These are phyloP conservation scores for Catharus minimus DNA, from an alignment of 2,113 vertebrate genomes.

Conservation along the genomic window DNA sequence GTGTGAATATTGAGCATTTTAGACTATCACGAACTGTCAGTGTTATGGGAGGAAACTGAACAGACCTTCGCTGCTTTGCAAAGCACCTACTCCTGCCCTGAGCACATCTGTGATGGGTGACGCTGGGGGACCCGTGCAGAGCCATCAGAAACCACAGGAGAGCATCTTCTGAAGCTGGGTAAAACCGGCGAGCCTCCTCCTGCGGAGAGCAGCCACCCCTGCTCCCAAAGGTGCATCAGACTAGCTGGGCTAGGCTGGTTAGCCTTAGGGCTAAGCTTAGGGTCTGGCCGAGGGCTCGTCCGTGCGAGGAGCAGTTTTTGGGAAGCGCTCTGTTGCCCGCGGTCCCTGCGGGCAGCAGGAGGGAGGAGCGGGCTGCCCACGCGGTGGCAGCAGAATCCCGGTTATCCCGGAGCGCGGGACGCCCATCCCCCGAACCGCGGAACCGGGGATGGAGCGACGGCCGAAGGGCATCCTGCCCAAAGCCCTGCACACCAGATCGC, in stretches of 20 bases:
- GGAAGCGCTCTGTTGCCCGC: too few relatives aligned
- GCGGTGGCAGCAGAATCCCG: conserved; percentile 50
- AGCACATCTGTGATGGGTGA: neutral
- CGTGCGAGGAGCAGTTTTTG: fast-evolving
- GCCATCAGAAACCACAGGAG: neutral
- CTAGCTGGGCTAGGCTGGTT: neutral
- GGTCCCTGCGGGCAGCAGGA: neutral
- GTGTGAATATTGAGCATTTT: neutral
- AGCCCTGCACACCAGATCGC: fast-evolving
- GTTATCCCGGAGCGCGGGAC: neutral
- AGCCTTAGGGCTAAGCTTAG: neutral
- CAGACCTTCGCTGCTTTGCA: neutral
- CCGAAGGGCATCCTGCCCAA: neutral
- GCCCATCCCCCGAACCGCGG: fast-evolving
- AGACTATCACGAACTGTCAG: neutral
- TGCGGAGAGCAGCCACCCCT: neutral
- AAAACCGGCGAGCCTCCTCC: neutral
- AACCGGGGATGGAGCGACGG: fast-evolving
- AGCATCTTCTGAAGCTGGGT: neutral
- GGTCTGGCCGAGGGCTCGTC: neutral
- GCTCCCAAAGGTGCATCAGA: neutral
- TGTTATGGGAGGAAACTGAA: neutral
- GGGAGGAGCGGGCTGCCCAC: neutral
- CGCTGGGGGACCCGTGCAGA: fast-evolving
- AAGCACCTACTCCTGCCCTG: neutral